Evolutionary conservation across 1,140 invertebrate species (phyloP).

Genomic region (Meloidogyne floridensis): DNA sequence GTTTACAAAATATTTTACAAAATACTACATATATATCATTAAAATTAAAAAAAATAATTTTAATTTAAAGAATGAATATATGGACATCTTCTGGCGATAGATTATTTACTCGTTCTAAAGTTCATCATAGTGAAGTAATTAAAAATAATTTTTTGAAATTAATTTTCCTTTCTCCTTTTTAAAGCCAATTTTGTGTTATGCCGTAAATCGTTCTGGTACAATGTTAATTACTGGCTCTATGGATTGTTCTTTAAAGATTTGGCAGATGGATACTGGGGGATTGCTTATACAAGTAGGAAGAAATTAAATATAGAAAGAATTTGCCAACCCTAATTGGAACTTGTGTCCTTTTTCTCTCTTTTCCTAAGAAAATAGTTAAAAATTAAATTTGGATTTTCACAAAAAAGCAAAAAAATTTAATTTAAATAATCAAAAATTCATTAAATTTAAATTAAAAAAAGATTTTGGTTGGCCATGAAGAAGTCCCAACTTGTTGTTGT

Average conservation of each 20-base stretch:
- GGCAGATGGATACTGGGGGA: conserved; percentile 51
- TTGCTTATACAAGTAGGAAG: conserved; percentile 51
- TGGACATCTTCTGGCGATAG: conserved; percentile 44
- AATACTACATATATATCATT: too few relatives aligned
- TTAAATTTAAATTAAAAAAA: conserved; percentile 22
- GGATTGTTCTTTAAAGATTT: conserved; percentile 56
- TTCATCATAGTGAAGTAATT: conserved; percentile 53
- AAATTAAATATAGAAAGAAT: neutral
- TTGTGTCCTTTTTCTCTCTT: too few relatives aligned
- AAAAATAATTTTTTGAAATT: neutral
- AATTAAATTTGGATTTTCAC: too few relatives aligned
- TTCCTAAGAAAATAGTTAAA: too few relatives aligned
- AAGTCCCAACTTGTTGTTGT: conserved; percentile 50
- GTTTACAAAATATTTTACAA: neutral
- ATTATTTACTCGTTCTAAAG: conserved; percentile 44
- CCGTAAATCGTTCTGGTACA: conserved; percentile 46
- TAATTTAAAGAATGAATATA: conserved; percentile 51
- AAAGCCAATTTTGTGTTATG: conserved; percentile 49
- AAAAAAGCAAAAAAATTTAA: neutral
- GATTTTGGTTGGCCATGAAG: conserved; percentile 56
- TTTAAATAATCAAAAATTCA: conserved; percentile 6
- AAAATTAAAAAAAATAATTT: neutral
- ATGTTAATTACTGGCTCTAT: conserved; percentile 54
- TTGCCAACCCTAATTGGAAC: too few relatives aligned
- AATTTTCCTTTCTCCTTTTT: too few relatives aligned